Evolutionary conservation across 2,113 vertebrate genomes (phyloP), one percentile per base, ranked within the genome.

Genomic region (Gymnarchus niloticus): DNA sequence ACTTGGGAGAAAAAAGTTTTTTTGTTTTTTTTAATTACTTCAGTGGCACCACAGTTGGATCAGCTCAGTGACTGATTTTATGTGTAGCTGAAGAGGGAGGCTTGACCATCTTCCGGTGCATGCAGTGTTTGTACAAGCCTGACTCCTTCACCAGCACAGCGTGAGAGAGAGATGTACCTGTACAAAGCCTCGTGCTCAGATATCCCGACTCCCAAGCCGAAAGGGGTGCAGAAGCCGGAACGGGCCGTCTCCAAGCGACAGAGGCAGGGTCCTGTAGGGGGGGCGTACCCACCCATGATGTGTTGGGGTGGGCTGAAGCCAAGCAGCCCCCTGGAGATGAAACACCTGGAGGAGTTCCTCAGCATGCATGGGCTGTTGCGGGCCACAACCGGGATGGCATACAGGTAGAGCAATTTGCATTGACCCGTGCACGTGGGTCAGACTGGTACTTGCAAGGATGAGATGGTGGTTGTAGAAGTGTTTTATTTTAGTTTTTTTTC

Each of bases 131-230:
- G 25, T 56, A 51, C 83, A 14, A 25, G 21, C 14, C 28, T 28
- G 25, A 61, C 9, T n/a, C 8, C 19, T 73, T 4, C 65, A 37
- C 33, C 61, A 41, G 61, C n/a, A 84, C 28, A 23, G 23, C 19
- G 6, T 23, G 76, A 84, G 54, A 3, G 49, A 59, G 89, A 88
- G 87, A 97, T 98, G 97, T 96, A 97, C 87, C 87, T 97, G 37
- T 98, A 96, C 91, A 97, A 97, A 88, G 92, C 96, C 0, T 81
- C 94, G 0, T 98, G 96, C 0, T 86, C 94, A 0, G 93, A 96
- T 0, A 95, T 97, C 83, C 95, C 96, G 2, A 95, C 92, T 87
- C 95, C 92, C 2, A 96, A 94, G 89, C 90, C 92, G 86, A 95
- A 93, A 14, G 91, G 91, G 14, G 37, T 92, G 59, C 92, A 88